These are phyloP conservation scores for Drosophila punjabiensis DNA, from an alignment of 1,140 invertebrate species.

Conservation along the genomic window DNA sequence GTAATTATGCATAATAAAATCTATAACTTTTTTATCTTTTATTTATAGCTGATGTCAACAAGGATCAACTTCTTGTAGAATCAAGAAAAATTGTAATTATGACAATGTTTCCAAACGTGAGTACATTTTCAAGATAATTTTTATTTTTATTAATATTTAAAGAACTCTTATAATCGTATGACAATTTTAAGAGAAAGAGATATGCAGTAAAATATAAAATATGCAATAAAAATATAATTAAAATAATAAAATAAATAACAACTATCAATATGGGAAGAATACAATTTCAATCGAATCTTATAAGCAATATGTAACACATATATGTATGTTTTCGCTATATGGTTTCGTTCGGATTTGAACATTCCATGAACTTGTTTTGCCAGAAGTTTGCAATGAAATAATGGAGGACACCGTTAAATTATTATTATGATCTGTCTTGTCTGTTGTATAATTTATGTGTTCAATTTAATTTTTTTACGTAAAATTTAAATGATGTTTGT, in stretches of 20 bases:
- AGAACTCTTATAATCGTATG: slow-evolving; percentile 1
- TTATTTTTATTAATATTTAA: not conserved
- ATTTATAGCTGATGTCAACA: slow-evolving; percentile 7
- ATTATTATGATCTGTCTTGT: too few relatives aligned
- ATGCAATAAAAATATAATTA: not conserved
- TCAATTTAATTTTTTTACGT: too few relatives aligned
- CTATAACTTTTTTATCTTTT: not conserved
- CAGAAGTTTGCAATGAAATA: too few relatives aligned
- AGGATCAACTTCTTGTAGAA: not conserved
- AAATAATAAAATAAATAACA: not conserved
- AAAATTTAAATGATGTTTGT: too few relatives aligned
- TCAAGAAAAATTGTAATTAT: not conserved
- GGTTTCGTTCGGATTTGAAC: too few relatives aligned
- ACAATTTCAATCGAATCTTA: not conserved
- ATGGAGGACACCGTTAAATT: too few relatives aligned
- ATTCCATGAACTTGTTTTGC: too few relatives aligned
- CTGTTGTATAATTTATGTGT: too few relatives aligned
- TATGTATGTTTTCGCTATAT: too few relatives aligned
- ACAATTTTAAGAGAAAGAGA: not conserved
- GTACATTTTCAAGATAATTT: not conserved
- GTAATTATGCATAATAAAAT: not conserved
- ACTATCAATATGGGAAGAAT: not conserved
- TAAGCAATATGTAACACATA: not conserved
- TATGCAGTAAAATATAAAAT: slow-evolving; percentile 1
- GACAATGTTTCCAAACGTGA: slow-evolving; percentile 7